Base-by-base conservation (phyloP, 2,888 invertebrate species). In the Dynastes grantii region DNA sequence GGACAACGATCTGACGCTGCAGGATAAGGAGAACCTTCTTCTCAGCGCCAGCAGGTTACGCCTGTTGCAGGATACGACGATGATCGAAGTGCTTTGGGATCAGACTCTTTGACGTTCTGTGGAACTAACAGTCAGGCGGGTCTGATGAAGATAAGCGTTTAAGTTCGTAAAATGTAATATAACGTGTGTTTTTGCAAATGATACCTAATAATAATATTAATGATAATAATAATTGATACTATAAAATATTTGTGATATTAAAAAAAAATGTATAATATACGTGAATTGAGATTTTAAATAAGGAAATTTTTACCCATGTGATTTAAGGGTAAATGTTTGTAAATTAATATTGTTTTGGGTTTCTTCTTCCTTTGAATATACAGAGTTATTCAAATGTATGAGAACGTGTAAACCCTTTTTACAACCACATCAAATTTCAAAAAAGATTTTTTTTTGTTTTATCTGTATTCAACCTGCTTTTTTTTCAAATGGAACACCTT, bases 1-100 rank as follows among this genome's bases (percentile, higher is more conserved):
- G 37, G 88, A 89, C 81, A 88, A 88, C 81, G 89, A 89, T 82
- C 82, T 89, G 81, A 88, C 88, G 58, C 78, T 85, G 65, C 87
- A 87, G 77, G 89, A 89, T 55, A 89, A 89, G 81, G 89, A 89
- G 80, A 89, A 88, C 81, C 87, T 89, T 85, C 87, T 91, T 78
- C 90, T 94, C 84, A 92, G 92, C 86, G 95, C 95, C 79, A 95
- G 94, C 88, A 92, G 94, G 81, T 90, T 96, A 87, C 92, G 94
- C 84, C 90, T 95, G 85, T 91, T 96, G 85, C 95, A 95, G 87
- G 95, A 96, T 90, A 96, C 96, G 79, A 96, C 96, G 75, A 96
- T 96, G 96, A 96, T 96, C 86, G 96, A 96, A 96, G 96, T 78
- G 96, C 96, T 78, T 91, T 96, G 83, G 83, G 96, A 96, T 91